Conservation (phyloP, 2,797 vertebrate genomes). For the Sebastes itinus region DNA sequence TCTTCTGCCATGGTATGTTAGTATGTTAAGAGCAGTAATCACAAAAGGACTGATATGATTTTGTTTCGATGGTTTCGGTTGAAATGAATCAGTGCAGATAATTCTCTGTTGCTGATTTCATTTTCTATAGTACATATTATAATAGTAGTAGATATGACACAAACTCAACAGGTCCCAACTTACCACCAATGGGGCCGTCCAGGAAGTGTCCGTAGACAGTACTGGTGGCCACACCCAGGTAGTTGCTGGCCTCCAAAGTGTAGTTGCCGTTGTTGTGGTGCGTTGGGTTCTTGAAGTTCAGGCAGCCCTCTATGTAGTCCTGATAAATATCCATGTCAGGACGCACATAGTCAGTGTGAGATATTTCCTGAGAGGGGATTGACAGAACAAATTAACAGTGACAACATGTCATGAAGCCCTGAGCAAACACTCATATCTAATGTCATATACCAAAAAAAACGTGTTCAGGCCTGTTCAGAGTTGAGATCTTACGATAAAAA, state of each 20-base stretch:
- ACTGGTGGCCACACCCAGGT: constrained; percentile 86
- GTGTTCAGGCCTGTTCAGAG: too few species aligned
- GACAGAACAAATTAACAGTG: neutral
- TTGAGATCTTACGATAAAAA: too few species aligned
- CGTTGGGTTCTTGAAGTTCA: constrained; percentile 94
- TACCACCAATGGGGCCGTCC: constrained; percentile 81
- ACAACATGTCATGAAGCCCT: neutral
- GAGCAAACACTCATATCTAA: neutral
- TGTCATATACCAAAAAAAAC: neutral
- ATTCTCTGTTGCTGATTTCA: neutral
- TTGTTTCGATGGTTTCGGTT: neutral
- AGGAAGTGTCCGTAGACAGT: constrained; percentile 94
- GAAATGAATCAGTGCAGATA: neutral
- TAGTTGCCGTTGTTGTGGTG: constrained; percentile 98
- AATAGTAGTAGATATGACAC: neutral
- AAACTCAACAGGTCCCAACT: neutral
- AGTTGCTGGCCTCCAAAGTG: constrained; percentile 91
- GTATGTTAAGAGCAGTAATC: neutral
- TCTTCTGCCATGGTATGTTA: neutral
- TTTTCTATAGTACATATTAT: neutral
- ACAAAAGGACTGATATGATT: neutral
- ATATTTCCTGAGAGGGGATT: constrained; percentile 59
- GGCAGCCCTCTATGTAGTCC: constrained; percentile 92
- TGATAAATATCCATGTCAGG: constrained; percentile 88
- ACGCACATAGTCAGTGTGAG: constrained; percentile 82